Base-by-base conservation (phyloP, 2,113 vertebrate species). In the Hystrix brachyura region DNA sequence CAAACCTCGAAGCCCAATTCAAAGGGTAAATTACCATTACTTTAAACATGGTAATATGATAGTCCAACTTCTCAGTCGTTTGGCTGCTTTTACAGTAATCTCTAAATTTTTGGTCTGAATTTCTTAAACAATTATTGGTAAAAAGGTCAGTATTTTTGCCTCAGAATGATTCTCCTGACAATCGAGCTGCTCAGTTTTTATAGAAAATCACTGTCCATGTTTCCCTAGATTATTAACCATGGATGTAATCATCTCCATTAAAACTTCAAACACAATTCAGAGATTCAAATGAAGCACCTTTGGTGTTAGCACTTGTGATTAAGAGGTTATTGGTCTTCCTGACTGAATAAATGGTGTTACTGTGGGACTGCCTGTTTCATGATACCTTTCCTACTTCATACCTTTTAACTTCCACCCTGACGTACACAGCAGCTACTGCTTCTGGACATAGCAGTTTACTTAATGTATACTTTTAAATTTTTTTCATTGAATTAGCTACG, bases 391-490 rank as follows among this genome's bases (percentile, higher is more conserved):
- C 23, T 79, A 34, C 7, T 67, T 46, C 19, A 38, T 14, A 27
- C 32, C 14, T n/a, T 88, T 43, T 1, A 18, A 46, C 3, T 1
- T 1, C 6, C 3, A n/a, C 17, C 6, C 14, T 13, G 5, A 71
- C 9, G 5, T 25, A 15, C 2, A n/a, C 1, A 55, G 4, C 57
- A 17, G 1, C 55, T 62, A 15, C 10, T 60, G 15, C n/a, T 78
- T 81, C 69, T 46, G 29, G 72, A 3, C 60, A 62, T n/a, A 59
- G 27, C 7, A 60, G 15, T 82, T 53, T 78, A 76, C 7, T 94
- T 59, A 69, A 64, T 9, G 19, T 62, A 38, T 62, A 6, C 0
- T 34, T 79, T 79, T n/a, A 3, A 14, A 89, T 88, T 92, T 55
- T 55, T 72, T 71, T 53, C 5, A 86, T 67, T 69, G 65, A 69